Evolutionary conservation across 2,888 invertebrate genomes (phyloP), one percentile per base, ranked within the genome.

Genomic region (Drosophila acutilabella): DNA sequence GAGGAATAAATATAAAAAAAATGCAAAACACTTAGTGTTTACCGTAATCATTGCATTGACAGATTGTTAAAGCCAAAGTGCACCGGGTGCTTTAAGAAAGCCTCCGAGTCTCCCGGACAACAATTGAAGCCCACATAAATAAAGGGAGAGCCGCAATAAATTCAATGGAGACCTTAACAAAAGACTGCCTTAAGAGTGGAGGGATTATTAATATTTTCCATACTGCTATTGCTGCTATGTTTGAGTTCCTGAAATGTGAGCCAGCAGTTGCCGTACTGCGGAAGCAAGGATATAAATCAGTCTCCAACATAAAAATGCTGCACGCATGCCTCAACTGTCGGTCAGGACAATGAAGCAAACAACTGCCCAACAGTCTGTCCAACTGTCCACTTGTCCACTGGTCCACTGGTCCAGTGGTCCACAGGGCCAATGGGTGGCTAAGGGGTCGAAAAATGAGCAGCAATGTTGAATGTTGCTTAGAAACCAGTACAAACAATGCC

Each of bases 131-230:
- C n/a, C 53, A 53, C 71, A 78, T 87, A 80, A 87, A 84, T 87
- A 80, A 78, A 62, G 47, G 44, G 48, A 40, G 70, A 56, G 64
- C 58, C 42, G 81, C 69, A 71, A 81, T 83, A 81, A 81, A 83
- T 87, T 75, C 65, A 51, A 51, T 51, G 33, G 18, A 47, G 23
- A 40, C 36, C 18, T 41, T 36, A 36, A 58, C 33, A 36, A 42
- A 36, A 60, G 64, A 59, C 62, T 73, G 26, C 36, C 51, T 40
- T 53, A 13, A 13, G 36, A 13, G 45, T 54, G 47, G 44, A 58
- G 16, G 68, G 81, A 81, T 87, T 87, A 84, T 84, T 81, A 84
- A 84, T 87, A 84, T 84, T 84, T 87, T 87, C 78, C 81, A 78
- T 81, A 68, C 67, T 69, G 78, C 81, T 71, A 72, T 74, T 53